These are phyloP conservation scores for Thymelicus acteon DNA, from an alignment of 2,888 invertebrate genomes.

Conservation along the genomic window DNA sequence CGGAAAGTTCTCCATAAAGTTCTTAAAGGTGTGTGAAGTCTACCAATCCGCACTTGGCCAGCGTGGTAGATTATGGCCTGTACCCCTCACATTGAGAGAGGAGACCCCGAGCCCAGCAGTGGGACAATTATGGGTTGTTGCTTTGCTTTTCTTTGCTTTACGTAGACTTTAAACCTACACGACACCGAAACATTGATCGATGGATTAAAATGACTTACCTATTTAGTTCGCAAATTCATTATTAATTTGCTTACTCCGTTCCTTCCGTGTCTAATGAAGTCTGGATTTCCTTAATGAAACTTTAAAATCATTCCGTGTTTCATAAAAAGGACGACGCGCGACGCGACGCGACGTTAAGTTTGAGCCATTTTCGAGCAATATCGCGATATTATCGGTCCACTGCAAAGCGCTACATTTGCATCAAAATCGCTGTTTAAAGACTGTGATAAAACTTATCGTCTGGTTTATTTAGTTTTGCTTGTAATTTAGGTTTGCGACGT, in stretches of 20 bases:
- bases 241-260: constrained; percentile 25
- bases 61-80: no score
- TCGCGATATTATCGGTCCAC: constrained; percentile 33
- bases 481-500: constrained; percentile 20
- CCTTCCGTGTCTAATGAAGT: constrained; percentile 27
- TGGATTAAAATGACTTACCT: neutral
- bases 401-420: constrained; percentile 34
- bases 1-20: no score
- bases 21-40: no score
- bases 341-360: constrained; percentile 28
- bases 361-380: constrained; percentile 29
- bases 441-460: constrained; percentile 35
- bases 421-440: constrained; percentile 34
- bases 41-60: no score
- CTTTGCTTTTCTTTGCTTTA: no score
- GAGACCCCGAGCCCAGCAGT: no score
- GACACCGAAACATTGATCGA: no score
- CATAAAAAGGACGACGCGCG: constrained; percentile 35
- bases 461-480: constrained; percentile 21
- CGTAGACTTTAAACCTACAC: no score
- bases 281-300: constrained; percentile 33
- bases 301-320: constrained; percentile 30
- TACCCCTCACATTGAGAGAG: no score
- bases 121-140: no score
- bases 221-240: neutral